Base-by-base conservation (phyloP, 2,113 vertebrate genomes). In the Austrofundulus limnaeus region DNA sequence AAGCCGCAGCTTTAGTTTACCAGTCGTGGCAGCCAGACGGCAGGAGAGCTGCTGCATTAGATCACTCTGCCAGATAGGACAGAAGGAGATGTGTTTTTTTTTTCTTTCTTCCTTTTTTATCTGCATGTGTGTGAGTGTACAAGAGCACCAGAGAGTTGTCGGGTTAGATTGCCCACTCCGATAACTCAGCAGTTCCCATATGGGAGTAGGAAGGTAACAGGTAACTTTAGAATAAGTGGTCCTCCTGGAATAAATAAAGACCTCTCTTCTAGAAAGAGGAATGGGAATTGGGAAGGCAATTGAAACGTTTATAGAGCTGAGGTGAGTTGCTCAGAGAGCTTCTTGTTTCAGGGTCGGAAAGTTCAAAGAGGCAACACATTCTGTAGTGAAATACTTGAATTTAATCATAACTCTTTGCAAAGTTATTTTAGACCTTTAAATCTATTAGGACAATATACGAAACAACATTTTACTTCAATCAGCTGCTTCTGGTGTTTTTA, bases 161-260 rank as follows among this genome's bases (percentile, higher is more conserved):
- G 79, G 84, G 87, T 90, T 89, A 72, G 77, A 89, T 88, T 89
- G 75, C 86, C 56, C 64, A 24, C 66, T 72, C 60, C 14, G 85
- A 86, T 90, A 83, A 69, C 56, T 70, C 48, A 25, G 46, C 76
- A 84, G 77, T 84, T 81, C 78, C 81, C 86, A 79, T 83, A 65
- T 89, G 85, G 74, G 77, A 87, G 68, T 57, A 72, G 83, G 66
- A 75, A 75, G 74, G 85, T 81, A 85, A 80, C 75, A 76, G 80
- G 84, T 86, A 87, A 88, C 80, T 82, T 75, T 84, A 88, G 86
- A 87, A 83, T 88, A 88, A 88, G 85, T 90, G 86, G 80, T 82
- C 86, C 85, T 82, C 70, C 71, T 85, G 85, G 83, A 88, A 80
- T 85, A 88, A 84, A 88, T 85, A 80, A 78, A 82, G 64, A 72